Evolutionary conservation across 2,113 vertebrate genomes (phyloP), one percentile per base, ranked within the genome.

Genomic region (Cynoglossus semilaevis): DNA sequence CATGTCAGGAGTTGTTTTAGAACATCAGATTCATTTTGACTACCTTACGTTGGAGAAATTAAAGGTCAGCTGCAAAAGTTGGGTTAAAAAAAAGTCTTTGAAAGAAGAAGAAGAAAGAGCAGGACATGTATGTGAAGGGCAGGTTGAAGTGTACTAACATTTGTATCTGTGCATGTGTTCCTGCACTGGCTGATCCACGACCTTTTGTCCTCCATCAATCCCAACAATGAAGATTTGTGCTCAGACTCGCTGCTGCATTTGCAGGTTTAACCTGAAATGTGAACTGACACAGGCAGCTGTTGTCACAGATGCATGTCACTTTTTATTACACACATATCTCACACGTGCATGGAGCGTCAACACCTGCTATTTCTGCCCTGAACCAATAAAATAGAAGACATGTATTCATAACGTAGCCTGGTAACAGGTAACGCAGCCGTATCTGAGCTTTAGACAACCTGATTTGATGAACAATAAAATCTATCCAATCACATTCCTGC

Each of bases 301-400:
- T 29, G 22, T 6, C 22, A 29, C 22, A 29, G 22, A 29, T 29
- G 22, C 22, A 29, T 29, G 2, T 29, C 22, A 29, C 22, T 4
- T 29, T 29, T 29, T 29, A 29, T 29, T 29, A 29, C 22, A 29
- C 22, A 29, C 22, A 29, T 6, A 52, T 50, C 58, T 17, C 37
- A 56, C 57, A 57, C 0, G 0, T 2, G 17, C 4, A 40, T 19
- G 43, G 22, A 19, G 15, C 51, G 42, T 51, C 51, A 58, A 16
- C 50, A 67, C 43, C 63, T 48, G 19, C 54, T 61, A 9, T 29
- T 22, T 13, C 42, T 19, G 16, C 41, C 17, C 12, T 19, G 15
- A 65, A 62, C 47, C 35, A 54, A 38, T 18, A 60, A 69, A 13
- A 53, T 15, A 40, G 11, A 58, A 8, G 18, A 15, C 8, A 7